Conservation (phyloP, 2,797 vertebrate species). For the Sebastes reedi region DNA sequence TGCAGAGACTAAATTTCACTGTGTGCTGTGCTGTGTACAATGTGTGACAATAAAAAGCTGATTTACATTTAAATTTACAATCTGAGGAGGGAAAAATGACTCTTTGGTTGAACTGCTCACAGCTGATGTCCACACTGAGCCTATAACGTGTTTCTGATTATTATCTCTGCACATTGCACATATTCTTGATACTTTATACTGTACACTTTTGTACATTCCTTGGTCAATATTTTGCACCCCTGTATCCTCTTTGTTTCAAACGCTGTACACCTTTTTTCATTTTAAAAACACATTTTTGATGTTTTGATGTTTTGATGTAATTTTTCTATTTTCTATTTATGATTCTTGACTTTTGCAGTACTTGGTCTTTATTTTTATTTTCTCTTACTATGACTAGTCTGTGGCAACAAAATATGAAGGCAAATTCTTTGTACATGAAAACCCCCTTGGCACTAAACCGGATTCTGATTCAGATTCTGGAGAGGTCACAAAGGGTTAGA, state of each 20-base stretch:
- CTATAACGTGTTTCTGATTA: not conserved
- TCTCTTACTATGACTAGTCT: not conserved
- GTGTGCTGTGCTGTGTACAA: too few species aligned
- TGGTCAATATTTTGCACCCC: not conserved
- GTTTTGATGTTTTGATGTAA: too few species aligned
- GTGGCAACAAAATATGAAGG: too few species aligned
- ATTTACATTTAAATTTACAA: too few species aligned
- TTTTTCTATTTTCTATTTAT: not conserved
- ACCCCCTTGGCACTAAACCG: too few species aligned
- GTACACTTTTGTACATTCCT: not conserved
- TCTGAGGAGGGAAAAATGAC: not conserved
- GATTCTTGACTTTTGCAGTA: not conserved
- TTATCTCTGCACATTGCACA: not conserved
- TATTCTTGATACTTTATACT: not conserved
- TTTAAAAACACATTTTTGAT: not conserved
- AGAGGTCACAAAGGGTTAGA: not conserved
- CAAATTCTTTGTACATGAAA: too few species aligned
- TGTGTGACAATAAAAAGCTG: too few species aligned
- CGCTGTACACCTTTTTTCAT: fast-evolving
- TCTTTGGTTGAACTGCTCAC: not conserved
- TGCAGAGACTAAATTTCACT: too few species aligned
- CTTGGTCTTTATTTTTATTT: not conserved
- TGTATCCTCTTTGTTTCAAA: not conserved
- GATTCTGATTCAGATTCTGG: not conserved
- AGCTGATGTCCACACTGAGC: not conserved